Evolutionary conservation across 2,888 invertebrate species (phyloP).

Genomic region (Agrochola litura): DNA sequence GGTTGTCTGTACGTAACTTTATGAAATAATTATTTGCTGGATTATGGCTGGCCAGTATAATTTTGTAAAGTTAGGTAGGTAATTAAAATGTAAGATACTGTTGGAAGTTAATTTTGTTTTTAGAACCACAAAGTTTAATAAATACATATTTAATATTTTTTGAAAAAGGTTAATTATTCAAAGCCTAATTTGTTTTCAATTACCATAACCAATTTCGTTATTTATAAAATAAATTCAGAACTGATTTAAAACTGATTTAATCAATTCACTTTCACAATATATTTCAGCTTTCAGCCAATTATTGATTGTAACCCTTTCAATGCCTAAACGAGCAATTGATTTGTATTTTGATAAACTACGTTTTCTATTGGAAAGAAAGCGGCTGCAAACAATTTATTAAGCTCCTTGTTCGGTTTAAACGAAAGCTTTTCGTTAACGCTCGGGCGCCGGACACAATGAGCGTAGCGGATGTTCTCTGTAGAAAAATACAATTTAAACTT

Average conservation of each 20-base stretch:
- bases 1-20: background rate
- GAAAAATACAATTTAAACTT: slow-evolving; percentile 70
- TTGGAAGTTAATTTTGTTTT: slow-evolving; percentile 32
- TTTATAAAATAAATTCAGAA: slow-evolving; percentile 8
- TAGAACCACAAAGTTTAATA: slow-evolving; percentile 7
- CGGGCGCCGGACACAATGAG: slow-evolving; percentile 65
- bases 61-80: background rate
- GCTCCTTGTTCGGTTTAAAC: slow-evolving; percentile 60
- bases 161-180: slow-evolving; percentile 9
- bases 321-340: slow-evolving; percentile 48
- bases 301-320: slow-evolving; percentile 31
- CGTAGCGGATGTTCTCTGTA: slow-evolving; percentile 64
- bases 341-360: slow-evolving; percentile 51
- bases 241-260: slow-evolving; percentile 9
- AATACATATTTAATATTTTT: slow-evolving; percentile 16
- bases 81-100: slow-evolving; percentile 14
- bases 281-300: slow-evolving; percentile 29
- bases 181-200: slow-evolving; percentile 15
- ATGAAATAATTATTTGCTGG: slow-evolving; percentile 8
- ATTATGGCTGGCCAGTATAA: background rate
- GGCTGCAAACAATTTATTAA: slow-evolving; percentile 68
- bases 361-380: slow-evolving; percentile 53
- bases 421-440: slow-evolving; percentile 64
- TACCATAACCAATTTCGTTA: slow-evolving; percentile 11
- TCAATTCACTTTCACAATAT: slow-evolving; percentile 18